Base-by-base conservation (phyloP, 2,888 invertebrate species). In the Ramazzottius varieornatus region DNA sequence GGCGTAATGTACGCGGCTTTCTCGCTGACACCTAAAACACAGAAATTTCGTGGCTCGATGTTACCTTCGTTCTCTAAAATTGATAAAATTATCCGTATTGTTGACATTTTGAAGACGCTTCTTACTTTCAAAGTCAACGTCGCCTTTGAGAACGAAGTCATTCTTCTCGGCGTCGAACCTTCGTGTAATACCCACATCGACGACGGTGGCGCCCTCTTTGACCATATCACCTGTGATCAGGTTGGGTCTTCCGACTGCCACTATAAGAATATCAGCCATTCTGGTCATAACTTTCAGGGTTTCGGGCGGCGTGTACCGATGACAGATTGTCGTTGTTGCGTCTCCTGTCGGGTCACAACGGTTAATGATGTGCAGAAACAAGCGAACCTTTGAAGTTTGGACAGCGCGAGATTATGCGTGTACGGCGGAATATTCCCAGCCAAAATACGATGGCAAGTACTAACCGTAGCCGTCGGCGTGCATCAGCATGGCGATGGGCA, bases 261-360 rank as follows among this genome's bases (percentile, higher is more conserved):
- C 82, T 16, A 88, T 81, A 66, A 88, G 79, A 67, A 88, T 83
- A 73, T 88, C 88, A 32, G 88, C 88, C 68, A 81, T 80, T 69
- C 81, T 81, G 65, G 86, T 84, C 73, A 82, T 83, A 65, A 78
- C 78, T 24, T 80, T 80, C 67, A 92, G 77, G 72, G 88, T 83
- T 64, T 85, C 84, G 0, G 80, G 80, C 0, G 90, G 89, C 0
- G 91, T 92, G 75, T 85, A 82, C 29, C 90, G 81, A 75, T 92
- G 91, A 72, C 91, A 91, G 68, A 91, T 83, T 1, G 88, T 88
- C 0, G 88, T 88, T 0, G 90, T 91, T 24, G 88, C 86, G 73
- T 91, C 89, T 79, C 87, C 75, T 75, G 65, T n/a, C n/a, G n/a
- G n/a, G 63, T 13, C 20, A 40, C 8, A 40, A 63, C 13, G 8